A percentile compares a stretch with the other conserved stretches of the same genome.
Conservation (phyloP, 2,113 vertebrate species). For the Anser brachyrhynchus region DNA sequence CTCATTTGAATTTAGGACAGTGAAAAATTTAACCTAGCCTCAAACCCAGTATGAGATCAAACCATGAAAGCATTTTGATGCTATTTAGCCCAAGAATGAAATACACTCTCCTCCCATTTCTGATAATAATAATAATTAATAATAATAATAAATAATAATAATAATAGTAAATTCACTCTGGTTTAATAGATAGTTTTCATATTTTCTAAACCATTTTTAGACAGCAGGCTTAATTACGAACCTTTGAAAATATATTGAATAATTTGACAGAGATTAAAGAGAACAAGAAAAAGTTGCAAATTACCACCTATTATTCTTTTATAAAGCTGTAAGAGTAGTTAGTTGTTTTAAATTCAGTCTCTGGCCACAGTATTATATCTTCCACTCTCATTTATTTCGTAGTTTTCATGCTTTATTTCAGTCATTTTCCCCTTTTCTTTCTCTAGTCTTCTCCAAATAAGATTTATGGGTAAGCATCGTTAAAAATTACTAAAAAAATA, state of each 20-base stretch:
- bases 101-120: background rate
- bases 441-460: background rate
- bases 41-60: background rate
- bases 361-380: background rate
- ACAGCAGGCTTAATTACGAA: background rate
- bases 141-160: no score
- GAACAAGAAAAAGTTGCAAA: background rate
- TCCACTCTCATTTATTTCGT: background rate
- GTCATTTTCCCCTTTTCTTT: background rate
- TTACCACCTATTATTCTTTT: background rate
- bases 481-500: background rate
- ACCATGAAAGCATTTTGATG: background rate
- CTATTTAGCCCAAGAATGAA: background rate
- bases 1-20: background rate
- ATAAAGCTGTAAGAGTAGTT: background rate
- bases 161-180: background rate
- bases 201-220: background rate
- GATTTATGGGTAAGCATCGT: background rate
- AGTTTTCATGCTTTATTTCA: background rate
- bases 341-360: background rate
- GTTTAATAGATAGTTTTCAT: background rate
- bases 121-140: no score
- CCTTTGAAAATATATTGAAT: background rate
- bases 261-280: background rate
- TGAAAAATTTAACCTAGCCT: background rate